Percentiles rank a stretch among this genome's conserved stretches.
Evolutionary conservation across 2,113 vertebrate genomes (phyloP).

Genomic region (Eulemur rufifrons): DNA sequence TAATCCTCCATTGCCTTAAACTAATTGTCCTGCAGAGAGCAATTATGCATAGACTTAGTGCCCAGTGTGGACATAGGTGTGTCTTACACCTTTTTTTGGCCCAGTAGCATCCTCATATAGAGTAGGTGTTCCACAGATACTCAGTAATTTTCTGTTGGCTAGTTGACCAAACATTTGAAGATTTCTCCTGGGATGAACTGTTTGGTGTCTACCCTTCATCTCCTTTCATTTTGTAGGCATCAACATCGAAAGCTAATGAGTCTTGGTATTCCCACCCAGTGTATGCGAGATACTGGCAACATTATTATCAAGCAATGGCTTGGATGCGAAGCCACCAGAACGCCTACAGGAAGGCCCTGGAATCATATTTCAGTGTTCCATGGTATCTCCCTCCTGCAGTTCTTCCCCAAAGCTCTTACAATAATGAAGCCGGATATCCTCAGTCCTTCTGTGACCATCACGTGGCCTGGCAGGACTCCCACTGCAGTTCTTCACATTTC

Average conservation of each 20-base stretch:
- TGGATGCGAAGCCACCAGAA: constrained; percentile 91
- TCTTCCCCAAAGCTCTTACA: constrained; percentile 58
- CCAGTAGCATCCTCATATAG: not conserved
- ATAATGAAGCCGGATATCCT: constrained; percentile 76
- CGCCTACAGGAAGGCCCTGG: constrained; percentile 89
- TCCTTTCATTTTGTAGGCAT: constrained; percentile 59
- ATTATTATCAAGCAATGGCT: constrained; percentile 92
- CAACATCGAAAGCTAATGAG: constrained; percentile 38
- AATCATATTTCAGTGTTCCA: constrained; percentile 71
- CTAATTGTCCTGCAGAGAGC: not conserved
- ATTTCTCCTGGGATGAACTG: not conserved
- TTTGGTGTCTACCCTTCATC: not conserved
- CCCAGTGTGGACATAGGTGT: not conserved
- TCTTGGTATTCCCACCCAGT: constrained; percentile 86
- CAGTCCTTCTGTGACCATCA: not conserved
- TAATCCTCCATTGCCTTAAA: not conserved
- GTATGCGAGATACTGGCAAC: constrained; percentile 93
- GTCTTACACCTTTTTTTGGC: not conserved
- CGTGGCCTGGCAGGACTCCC: not conserved
- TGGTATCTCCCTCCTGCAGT: constrained; percentile 55
- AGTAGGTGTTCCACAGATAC: not conserved
- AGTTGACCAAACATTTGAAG: not conserved
- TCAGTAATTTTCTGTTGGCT: not conserved
- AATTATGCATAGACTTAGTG: not conserved
- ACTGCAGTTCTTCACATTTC: accelerated